Evolutionary conservation across 2,888 invertebrate species (phyloP).

Genomic region (Sabatieria punctata): DNA sequence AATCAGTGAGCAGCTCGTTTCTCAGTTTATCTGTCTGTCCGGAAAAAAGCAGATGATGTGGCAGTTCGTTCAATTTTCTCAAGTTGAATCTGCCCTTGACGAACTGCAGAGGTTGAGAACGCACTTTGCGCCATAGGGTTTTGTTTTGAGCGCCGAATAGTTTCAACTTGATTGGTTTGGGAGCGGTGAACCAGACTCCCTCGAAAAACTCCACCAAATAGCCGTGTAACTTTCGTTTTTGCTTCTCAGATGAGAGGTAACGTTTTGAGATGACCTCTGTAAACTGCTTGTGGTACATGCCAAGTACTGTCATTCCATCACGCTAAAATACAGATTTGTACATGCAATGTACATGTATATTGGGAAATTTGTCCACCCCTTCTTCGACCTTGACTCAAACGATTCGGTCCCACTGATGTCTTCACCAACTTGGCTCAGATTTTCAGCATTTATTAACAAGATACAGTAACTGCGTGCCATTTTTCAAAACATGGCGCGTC

Average conservation of each 20-base stretch:
- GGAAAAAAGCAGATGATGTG: background rate
- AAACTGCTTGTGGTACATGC: slow-evolving; percentile 7
- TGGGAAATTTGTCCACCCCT: too few species aligned
- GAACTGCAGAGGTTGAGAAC: background rate
- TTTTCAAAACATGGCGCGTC: too few species aligned
- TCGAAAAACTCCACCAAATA: background rate
- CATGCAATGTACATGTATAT: too few species aligned
- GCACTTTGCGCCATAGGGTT: background rate
- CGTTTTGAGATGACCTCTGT: background rate
- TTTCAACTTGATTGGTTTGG: background rate
- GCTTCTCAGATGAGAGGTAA: background rate
- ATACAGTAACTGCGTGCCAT: too few species aligned
- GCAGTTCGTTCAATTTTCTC: background rate
- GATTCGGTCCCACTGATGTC: too few species aligned
- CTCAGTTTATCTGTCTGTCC: background rate
- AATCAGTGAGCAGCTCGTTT: background rate
- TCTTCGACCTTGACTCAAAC: too few species aligned
- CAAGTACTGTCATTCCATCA: background rate
- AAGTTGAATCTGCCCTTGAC: background rate
- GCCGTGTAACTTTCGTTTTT: background rate
- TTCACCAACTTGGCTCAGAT: too few species aligned
- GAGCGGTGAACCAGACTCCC: background rate
- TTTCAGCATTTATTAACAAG: too few species aligned
- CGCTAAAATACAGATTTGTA: background rate
- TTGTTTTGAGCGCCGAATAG: background rate